Percentiles rank a stretch among this genome's conserved stretches.
Conservation (phyloP, 2,888 invertebrate species). For the Neria commutata region DNA sequence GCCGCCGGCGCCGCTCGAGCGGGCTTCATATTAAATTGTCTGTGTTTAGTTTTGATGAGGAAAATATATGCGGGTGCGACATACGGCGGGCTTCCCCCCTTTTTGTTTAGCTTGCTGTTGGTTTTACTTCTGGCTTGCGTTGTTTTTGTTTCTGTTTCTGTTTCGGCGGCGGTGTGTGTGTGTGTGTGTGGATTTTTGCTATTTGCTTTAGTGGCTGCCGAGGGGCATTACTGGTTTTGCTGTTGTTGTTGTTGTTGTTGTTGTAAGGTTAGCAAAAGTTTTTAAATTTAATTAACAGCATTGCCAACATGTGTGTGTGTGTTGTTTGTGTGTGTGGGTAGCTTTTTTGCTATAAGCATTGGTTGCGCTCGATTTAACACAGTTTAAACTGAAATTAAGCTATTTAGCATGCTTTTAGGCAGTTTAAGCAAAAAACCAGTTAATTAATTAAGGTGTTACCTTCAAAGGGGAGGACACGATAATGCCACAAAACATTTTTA, state of each 20-base stretch:
- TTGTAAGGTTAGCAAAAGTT: not conserved
- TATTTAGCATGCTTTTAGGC: constrained; percentile 6
- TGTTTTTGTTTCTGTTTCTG: no score
- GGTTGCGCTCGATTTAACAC: constrained; percentile 6
- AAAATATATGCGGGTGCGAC: no score
- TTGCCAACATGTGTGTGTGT: constrained; percentile 4
- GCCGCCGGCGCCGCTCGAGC: not conserved
- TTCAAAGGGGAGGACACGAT: no score
- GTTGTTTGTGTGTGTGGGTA: not conserved
- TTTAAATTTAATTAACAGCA: constrained; percentile 8
- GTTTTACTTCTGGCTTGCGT: constrained; percentile 27
- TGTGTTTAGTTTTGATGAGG: not conserved
- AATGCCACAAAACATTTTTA: no score
- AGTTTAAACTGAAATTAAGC: constrained; percentile 4
- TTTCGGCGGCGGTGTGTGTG: no score
- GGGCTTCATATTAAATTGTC: not conserved
- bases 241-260: not conserved
- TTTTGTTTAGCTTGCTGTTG: not conserved
- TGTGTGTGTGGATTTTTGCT: no score
- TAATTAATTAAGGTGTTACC: no score
- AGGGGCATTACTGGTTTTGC: not conserved
- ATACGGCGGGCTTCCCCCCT: no score
- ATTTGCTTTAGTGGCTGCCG: no score
- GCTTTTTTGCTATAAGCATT: not conserved
- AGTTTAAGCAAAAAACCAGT: no score